Percentiles rank a stretch among this genome's conserved stretches.
Evolutionary conservation across 2,797 vertebrate genomes (phyloP).

Genomic region (Lemur catta): DNA sequence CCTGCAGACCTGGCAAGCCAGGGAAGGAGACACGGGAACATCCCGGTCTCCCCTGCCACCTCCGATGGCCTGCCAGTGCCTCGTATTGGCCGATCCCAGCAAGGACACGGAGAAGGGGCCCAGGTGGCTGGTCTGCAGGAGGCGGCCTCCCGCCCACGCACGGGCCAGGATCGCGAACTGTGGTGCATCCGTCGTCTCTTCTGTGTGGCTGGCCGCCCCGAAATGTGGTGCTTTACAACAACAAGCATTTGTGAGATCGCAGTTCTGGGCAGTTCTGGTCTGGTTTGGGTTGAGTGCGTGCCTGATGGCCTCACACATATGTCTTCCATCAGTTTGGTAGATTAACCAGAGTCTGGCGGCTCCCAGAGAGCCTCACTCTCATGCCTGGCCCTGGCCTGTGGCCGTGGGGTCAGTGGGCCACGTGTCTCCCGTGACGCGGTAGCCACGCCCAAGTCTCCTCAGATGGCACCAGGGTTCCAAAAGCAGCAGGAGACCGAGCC

Average conservation of each 20-base stretch:
- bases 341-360: too few relatives aligned
- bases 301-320: not conserved
- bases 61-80: not conserved
- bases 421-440: not conserved
- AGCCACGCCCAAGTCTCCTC: fast-evolving
- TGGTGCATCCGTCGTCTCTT: not conserved
- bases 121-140: not conserved
- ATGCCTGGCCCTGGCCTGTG: not conserved
- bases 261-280: not conserved
- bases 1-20: not conserved
- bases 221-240: not conserved
- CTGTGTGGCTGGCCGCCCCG: not conserved
- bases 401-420: not conserved
- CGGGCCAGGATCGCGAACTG: too few relatives aligned
- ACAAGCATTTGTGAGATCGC: not conserved
- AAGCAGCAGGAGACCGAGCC: not conserved
- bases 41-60: not conserved
- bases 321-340: not conserved
- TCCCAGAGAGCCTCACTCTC: not conserved
- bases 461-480: not conserved
- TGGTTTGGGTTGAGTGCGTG: not conserved
- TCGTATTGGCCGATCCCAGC: not conserved
- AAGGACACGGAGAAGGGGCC: not conserved
- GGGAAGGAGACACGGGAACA: not conserved
- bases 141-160: not conserved